Base-by-base conservation (phyloP, 2,113 vertebrate genomes). In the Melanostigma gelatinosum region DNA sequence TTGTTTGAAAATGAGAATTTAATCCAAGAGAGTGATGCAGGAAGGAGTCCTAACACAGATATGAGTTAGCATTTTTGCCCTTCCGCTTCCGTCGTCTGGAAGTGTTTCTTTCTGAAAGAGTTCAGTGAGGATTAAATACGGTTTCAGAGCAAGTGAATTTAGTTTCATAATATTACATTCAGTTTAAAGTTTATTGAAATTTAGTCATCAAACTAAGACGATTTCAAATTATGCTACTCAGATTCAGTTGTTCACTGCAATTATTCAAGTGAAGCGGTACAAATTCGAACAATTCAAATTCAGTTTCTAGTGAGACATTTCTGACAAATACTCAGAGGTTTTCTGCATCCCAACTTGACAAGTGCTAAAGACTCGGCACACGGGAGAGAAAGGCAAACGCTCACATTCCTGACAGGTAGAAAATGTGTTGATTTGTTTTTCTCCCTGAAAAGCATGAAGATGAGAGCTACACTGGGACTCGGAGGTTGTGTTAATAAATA, bases 371-470 rank as follows among this genome's bases (percentile, higher is more conserved):
- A 84, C 77, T 60, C 32, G 8, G 46, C 71, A 52, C 84, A 79
- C 86, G 48, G 62, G 72, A 85, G 82, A 83, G 64, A 61, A 3
- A 48, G 52, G 22, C 58, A 65, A 87, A 78, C 8, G 13, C 57
- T 85, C 46, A 76, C 78, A 79, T 83, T 62, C 8, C 34, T 89
- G 88, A 91, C 87, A 90, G 85, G 80, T 58, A 69, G 65, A 58
- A 83, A 87, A 89, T 61, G 54, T 83, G 82, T 86, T 88, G 85
- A 89, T 87, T 77, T 88, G 73, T 87, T 86, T 89, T 79, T 72
- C 55, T 54, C 48, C 72, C 74, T 74, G 42, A 80, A 77, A 77
- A 82, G 79, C 66, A 48, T 61, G 16, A 27, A 54, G 65, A 79
- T 72, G 79, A 78, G 81, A 62, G 65, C 58, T 65, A 64, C 36